Conservation (phyloP, 2,888 invertebrate genomes). For the Oscheius onirici region DNA sequence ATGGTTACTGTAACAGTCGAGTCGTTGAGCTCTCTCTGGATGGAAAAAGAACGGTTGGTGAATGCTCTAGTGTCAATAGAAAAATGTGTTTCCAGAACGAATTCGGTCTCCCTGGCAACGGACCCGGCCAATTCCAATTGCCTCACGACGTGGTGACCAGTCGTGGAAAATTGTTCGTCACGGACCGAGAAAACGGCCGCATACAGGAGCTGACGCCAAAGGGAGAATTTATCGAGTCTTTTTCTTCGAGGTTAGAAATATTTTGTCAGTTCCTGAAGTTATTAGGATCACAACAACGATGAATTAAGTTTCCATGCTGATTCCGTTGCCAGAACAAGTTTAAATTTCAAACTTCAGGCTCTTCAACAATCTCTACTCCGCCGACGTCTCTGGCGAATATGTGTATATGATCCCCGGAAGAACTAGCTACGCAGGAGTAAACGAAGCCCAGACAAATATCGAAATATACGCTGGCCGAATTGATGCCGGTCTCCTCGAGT, state of each 20-base stretch:
- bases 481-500: constrained; percentile 55
- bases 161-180: constrained; percentile 73
- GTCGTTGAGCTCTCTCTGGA: constrained; percentile 61
- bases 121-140: constrained; percentile 70
- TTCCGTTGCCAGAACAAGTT: too few relatives aligned
- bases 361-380: constrained; percentile 57
- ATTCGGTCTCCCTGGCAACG: constrained; percentile 62
- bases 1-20: constrained; percentile 69
- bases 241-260: constrained; percentile 46
- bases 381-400: constrained; percentile 42
- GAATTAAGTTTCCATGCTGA: too few relatives aligned
- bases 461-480: constrained; percentile 47
- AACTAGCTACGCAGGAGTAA: not conserved
- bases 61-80: too few relatives aligned
- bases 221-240: constrained; percentile 45
- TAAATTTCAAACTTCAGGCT: constrained; percentile 36
- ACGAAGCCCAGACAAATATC: constrained; percentile 31
- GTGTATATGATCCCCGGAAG: constrained; percentile 60
- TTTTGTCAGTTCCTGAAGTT: too few relatives aligned
- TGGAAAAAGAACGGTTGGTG: constrained; percentile 33
- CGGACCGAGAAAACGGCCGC: constrained; percentile 75
- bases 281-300: too few relatives aligned
- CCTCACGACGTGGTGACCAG: constrained; percentile 74
- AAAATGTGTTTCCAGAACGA: constrained; percentile 24
- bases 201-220: constrained; percentile 71